These are phyloP conservation scores for Bombus sylvicola DNA, from an alignment of 1,140 invertebrate species.

Conservation along the genomic window DNA sequence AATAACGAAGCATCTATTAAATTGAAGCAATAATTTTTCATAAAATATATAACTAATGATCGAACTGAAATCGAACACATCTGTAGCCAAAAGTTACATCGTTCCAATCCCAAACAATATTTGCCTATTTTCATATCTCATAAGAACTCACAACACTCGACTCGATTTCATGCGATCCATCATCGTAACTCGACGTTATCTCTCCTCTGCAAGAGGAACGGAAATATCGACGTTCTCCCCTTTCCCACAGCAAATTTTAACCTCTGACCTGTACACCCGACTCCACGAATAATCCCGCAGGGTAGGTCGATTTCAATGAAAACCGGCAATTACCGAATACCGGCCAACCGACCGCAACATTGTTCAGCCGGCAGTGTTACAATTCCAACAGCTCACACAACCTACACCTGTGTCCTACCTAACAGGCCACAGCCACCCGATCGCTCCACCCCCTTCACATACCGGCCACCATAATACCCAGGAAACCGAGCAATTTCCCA, in stretches of 20 bases:
- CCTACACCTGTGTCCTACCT: background rate
- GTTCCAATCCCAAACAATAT: background rate
- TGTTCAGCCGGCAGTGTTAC: background rate
- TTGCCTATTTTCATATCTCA: background rate
- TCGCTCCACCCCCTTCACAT: too few relatives aligned
- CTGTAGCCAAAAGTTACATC: background rate
- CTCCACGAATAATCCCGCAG: background rate
- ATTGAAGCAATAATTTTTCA: too few relatives aligned
- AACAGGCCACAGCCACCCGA: background rate
- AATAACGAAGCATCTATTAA: too few relatives aligned
- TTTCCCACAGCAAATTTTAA: background rate
- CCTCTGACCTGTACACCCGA: too few relatives aligned
- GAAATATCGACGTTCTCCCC: background rate
- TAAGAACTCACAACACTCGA: background rate
- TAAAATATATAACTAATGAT: background rate
- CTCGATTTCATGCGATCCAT: background rate
- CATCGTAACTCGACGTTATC: background rate
- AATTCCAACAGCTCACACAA: background rate
- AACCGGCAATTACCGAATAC: conserved; percentile 22
- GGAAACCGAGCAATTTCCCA: conserved; percentile 27
- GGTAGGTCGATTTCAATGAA: conserved; percentile 10
- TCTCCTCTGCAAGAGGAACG: background rate
- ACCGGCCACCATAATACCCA: background rate
- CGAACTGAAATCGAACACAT: background rate
- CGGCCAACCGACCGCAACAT: conserved; percentile 11